phyloP scores from a whole-genome alignment of 1,140 invertebrate species.

The Melanaphis sacchari region DNA sequence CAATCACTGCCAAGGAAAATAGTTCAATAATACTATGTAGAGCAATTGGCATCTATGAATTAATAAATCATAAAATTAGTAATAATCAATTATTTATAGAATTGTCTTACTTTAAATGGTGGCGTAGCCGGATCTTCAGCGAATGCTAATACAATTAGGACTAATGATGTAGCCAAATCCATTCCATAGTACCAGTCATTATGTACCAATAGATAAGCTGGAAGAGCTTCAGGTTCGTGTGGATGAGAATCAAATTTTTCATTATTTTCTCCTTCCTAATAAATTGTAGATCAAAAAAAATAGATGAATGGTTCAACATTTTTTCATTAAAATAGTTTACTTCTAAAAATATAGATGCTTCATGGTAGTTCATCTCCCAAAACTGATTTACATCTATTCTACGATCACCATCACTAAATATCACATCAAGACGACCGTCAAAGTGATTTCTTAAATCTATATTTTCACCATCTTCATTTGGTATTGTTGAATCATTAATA shows the following conservation, averaged over 20 bases:
- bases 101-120: constrained; percentile 69
- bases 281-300: not conserved
- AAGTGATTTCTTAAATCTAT: constrained; percentile 50
- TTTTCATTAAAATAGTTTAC: constrained; percentile 64
- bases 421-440: constrained; percentile 43
- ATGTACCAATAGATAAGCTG: constrained; percentile 86
- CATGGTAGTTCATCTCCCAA: constrained; percentile 91
- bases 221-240: constrained; percentile 79
- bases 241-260: constrained; percentile 93
- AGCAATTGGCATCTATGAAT: constrained; percentile 72
- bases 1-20: constrained; percentile 77
- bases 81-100: constrained; percentile 30
- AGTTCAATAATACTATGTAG: constrained; percentile 87
- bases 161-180: constrained; percentile 79
- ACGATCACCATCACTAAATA: constrained; percentile 55
- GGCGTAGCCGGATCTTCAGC: constrained; percentile 83
- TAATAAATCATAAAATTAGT: constrained; percentile 59
- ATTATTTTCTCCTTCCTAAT: constrained; percentile 89
- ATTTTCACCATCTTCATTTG: constrained; percentile 54
- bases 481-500: constrained; percentile 27
- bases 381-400: constrained; percentile 50
- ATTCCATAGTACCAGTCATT: constrained; percentile 88
- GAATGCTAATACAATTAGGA: constrained; percentile 80
- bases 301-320: constrained; percentile 54
- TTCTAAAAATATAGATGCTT: constrained; percentile 86